Percentiles rank a stretch among this genome's conserved stretches.
Evolutionary conservation across 2,797 vertebrate genomes (phyloP).

Genomic region (Sebastes variabilis): DNA sequence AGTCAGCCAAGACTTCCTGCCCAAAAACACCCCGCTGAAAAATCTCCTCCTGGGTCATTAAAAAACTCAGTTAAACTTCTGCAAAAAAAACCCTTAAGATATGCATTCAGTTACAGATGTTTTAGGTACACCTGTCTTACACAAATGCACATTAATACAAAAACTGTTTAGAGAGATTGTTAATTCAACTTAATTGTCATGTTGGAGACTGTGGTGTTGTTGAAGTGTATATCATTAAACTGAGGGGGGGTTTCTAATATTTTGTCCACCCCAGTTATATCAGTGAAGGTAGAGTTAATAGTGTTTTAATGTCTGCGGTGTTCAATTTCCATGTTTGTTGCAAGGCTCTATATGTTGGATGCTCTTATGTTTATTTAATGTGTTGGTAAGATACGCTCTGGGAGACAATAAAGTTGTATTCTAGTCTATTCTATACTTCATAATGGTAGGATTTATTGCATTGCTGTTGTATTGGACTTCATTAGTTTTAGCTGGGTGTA

Average conservation of each 20-base stretch:
- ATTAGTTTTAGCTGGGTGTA: background rate
- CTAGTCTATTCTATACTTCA: background rate
- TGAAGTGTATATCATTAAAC: background rate
- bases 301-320: background rate
- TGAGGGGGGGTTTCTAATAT: background rate
- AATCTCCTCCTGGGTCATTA: background rate
- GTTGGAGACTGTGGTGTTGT: background rate
- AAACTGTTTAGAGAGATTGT: background rate
- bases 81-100: background rate
- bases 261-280: background rate
- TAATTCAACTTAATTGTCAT: background rate
- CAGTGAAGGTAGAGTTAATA: background rate
- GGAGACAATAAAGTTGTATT: background rate
- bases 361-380: background rate
- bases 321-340: background rate
- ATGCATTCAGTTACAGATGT: background rate
- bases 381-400: background rate
- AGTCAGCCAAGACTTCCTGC: slow-evolving; percentile 39
- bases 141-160: background rate
- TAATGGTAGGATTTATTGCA: background rate
- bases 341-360: background rate
- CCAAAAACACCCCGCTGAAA: slow-evolving; percentile 14
- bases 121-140: background rate
- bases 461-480: too few species aligned
- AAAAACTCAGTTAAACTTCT: background rate